Percentiles rank a stretch among this genome's conserved stretches.
These are phyloP conservation scores for Rhopalosiphum padi DNA, from an alignment of 1,140 invertebrate genomes.

Conservation along the genomic window DNA sequence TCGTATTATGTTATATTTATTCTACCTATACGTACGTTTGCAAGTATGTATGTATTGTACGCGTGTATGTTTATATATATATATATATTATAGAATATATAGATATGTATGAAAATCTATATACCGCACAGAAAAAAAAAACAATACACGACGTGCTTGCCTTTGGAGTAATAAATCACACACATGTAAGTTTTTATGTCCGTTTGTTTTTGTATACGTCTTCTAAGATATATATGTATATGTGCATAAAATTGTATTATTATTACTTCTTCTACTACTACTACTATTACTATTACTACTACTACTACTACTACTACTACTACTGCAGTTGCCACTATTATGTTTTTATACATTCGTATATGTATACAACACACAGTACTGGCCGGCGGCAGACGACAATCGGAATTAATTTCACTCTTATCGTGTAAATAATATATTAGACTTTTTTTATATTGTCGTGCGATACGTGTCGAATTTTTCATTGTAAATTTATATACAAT, in stretches of 20 bases:
- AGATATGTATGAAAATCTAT: neutral
- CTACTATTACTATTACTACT: neutral
- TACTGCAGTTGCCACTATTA: neutral
- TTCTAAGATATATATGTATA: neutral
- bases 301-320: neutral
- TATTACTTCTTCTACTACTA: neutral
- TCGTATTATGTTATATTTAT: neutral
- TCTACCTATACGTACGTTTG: neutral
- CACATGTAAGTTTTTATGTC: neutral
- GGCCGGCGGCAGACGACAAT: neutral
- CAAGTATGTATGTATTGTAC: neutral
- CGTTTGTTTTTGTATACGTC: slow-evolving; percentile 33
- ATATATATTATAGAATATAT: neutral
- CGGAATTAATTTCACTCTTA: slow-evolving; percentile 6
- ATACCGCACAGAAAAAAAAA: neutral
- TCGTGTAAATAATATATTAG: slow-evolving; percentile 17
- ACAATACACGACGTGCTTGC: neutral
- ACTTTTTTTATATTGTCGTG: neutral
- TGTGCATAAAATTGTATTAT: neutral
- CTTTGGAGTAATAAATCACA: slow-evolving; percentile 39
- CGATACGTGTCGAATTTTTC: slow-evolving; percentile 1
- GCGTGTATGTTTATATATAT: neutral
- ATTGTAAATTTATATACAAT: slow-evolving; percentile 12
- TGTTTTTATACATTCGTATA: neutral
- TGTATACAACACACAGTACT: neutral